A percentile compares a stretch with the other conserved stretches of the same genome.
phyloP scores from a whole-genome alignment of 2,113 vertebrate genomes.

The Solenodon paradoxus region DNA sequence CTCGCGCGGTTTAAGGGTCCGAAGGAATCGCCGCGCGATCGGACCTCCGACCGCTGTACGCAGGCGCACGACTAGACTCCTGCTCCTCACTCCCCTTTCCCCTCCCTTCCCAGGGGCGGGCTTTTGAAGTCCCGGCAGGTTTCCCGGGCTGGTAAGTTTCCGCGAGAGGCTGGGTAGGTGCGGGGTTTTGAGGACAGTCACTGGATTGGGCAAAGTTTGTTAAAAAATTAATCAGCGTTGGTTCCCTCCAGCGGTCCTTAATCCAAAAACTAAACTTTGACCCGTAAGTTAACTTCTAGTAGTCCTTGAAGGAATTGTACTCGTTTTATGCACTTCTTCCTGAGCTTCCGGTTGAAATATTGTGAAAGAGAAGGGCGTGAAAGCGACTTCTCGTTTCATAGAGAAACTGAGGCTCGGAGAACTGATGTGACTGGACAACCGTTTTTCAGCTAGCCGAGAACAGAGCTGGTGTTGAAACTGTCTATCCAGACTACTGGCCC shows the following conservation, averaged over 20 bases:
- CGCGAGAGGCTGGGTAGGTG: background rate
- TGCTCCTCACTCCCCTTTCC: accelerated
- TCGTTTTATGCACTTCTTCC: background rate
- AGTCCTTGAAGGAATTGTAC: background rate
- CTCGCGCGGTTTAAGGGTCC: constrained; percentile 12
- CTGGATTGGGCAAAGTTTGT: background rate
- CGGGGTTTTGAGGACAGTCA: accelerated
- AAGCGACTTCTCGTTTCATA: background rate
- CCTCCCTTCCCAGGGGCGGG: accelerated
- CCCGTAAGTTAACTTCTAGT: background rate
- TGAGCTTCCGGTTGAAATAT: background rate
- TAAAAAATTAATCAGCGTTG: background rate
- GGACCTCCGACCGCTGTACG: background rate
- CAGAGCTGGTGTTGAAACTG: background rate
- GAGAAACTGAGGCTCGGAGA: background rate
- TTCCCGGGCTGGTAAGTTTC: accelerated
- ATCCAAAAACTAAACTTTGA: background rate
- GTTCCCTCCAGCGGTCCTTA: background rate
- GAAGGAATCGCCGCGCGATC: background rate
- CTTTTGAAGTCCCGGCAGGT: accelerated
- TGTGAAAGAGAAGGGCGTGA: too few relatives aligned
- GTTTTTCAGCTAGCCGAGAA: background rate
- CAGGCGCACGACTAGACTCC: background rate
- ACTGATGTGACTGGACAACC: background rate
- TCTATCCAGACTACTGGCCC: background rate